phyloP scores from a whole-genome alignment of 2,797 vertebrate genomes.

The Columba guinea region DNA sequence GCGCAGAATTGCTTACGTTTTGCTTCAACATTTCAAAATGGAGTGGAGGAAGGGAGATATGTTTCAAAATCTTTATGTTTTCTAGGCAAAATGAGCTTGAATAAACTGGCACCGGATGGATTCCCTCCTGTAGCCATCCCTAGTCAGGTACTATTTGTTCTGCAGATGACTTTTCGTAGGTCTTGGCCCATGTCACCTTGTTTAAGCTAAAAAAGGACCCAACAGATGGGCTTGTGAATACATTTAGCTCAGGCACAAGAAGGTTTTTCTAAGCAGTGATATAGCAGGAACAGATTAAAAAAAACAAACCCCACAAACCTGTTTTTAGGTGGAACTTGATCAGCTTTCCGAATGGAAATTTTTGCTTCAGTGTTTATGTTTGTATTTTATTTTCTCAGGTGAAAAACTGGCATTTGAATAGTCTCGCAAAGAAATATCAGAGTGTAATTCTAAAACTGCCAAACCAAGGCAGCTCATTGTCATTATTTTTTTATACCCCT shows the following conservation, averaged over 20 bases:
- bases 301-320: not conserved
- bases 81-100: not conserved
- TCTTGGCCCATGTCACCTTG: conserved; percentile 11
- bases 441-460: not conserved
- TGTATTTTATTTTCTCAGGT: not conserved
- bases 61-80: not conserved
- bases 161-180: not conserved
- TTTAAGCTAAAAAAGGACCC: conserved; percentile 27
- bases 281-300: not conserved
- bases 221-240: conserved; percentile 52
- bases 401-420: not conserved
- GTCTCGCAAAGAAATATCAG: not conserved
- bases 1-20: not conserved
- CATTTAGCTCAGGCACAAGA: conserved; percentile 27
- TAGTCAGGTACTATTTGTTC: not conserved
- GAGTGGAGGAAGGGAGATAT: not conserved
- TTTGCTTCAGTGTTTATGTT: not conserved
- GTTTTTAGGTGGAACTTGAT: conserved; percentile 3
- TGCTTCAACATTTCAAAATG: not conserved
- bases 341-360: not conserved
- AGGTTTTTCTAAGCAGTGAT: conserved; percentile 24
- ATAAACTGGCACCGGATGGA: not conserved
- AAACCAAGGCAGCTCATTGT: not conserved
- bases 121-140: not conserved
- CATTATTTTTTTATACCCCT: not conserved